These are phyloP conservation scores for Trissolcus brochymenae DNA, from an alignment of 2,888 invertebrate species.

Conservation along the genomic window DNA sequence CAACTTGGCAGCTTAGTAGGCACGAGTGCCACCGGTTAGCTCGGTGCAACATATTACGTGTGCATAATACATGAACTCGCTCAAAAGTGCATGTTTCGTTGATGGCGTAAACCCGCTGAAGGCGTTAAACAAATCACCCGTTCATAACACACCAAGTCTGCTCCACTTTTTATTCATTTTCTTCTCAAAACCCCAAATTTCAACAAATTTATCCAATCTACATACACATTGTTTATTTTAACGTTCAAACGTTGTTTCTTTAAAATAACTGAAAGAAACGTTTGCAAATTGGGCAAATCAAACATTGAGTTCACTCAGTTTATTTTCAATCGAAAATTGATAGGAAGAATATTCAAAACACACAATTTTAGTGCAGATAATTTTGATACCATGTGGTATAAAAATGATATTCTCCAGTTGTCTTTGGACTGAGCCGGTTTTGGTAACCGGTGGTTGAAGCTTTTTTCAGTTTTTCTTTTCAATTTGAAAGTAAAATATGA, in stretches of 20 bases:
- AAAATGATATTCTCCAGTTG: no score
- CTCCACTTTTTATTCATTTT: not conserved
- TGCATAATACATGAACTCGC: constrained; percentile 35
- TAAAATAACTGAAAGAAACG: not conserved
- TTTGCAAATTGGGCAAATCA: no score
- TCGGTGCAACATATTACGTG: constrained; percentile 34
- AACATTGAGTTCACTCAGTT: no score
- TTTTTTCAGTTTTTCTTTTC: not conserved
- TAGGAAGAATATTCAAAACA: no score
- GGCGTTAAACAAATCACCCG: constrained; percentile 30
- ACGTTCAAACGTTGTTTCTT: no score
- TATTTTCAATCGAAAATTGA: no score
- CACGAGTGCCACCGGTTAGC: constrained; percentile 38
- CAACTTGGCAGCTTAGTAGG: constrained; percentile 38
- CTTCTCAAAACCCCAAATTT: not conserved
- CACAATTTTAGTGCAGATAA: no score
- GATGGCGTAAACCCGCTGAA: constrained; percentile 33
- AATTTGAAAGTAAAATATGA: constrained; percentile 11
- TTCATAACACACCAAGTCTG: not conserved
- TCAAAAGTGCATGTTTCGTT: constrained; percentile 35
- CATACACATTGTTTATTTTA: not conserved
- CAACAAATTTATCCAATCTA: not conserved
- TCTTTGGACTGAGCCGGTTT: no score
- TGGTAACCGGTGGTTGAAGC: no score
- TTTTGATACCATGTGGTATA: no score